A percentile compares a stretch with the other conserved stretches of the same genome.
phyloP scores from a whole-genome alignment of 1,140 invertebrate species.

The Drosophila leontia region DNA sequence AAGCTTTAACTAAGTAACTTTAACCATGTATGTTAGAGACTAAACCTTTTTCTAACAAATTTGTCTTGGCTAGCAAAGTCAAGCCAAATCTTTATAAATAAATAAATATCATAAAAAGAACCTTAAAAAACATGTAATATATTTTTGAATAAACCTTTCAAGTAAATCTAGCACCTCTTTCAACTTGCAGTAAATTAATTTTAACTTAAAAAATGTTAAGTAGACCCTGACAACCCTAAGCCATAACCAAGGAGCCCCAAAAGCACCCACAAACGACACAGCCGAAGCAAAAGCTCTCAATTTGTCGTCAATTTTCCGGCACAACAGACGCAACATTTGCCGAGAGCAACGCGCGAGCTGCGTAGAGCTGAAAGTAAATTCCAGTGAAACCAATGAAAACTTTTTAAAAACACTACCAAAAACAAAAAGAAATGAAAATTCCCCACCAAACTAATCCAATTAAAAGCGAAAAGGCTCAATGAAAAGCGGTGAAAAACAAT shows the following conservation, averaged over 20 bases:
- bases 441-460: slow-evolving; percentile 24
- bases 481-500: slow-evolving; percentile 10
- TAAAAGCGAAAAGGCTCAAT: slow-evolving; percentile 27
- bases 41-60: neutral
- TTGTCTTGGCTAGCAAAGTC: neutral
- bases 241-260: slow-evolving; percentile 47
- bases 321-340: slow-evolving; percentile 82
- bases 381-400: slow-evolving; percentile 33
- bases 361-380: slow-evolving; percentile 57
- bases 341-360: slow-evolving; percentile 59
- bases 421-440: neutral
- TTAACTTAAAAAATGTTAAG: no score
- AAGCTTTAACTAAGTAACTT: neutral
- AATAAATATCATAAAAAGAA: neutral
- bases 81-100: slow-evolving; percentile 6
- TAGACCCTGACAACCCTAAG: slow-evolving; percentile 35
- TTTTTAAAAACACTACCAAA: slow-evolving; percentile 20
- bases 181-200: neutral
- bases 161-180: no score
- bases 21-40: neutral
- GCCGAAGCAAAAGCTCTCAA: slow-evolving; percentile 72
- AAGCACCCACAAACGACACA: slow-evolving; percentile 60
- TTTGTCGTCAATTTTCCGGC: slow-evolving; percentile 84
- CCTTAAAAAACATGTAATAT: neutral
- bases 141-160: neutral